Conservation (phyloP, 1,140 invertebrate species). For the Caenorhabditis brenneri region DNA sequence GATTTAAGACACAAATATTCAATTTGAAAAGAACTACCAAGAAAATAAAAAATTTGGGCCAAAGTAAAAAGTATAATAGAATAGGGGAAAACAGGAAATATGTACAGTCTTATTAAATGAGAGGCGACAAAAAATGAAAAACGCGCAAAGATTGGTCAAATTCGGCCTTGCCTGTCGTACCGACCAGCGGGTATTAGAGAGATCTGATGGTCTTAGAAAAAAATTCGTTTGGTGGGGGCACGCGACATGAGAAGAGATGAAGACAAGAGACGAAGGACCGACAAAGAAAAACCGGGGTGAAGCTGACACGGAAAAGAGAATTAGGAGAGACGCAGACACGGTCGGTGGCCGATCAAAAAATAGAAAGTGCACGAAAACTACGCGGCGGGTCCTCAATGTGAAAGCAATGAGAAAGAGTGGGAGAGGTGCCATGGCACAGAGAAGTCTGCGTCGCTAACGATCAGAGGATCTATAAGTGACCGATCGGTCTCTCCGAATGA, state of each 20-base stretch:
- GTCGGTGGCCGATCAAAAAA: constrained; percentile 7
- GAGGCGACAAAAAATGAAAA: background rate
- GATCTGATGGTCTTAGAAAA: constrained; percentile 12
- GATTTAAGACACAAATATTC: too few species aligned
- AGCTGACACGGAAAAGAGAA: background rate
- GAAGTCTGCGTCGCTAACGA: background rate
- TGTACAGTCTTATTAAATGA: background rate
- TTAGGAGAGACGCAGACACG: constrained; percentile 3
- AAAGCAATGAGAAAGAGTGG: background rate
- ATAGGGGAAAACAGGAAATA: too few species aligned
- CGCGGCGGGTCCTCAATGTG: constrained; percentile 1
- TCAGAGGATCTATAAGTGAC: background rate
- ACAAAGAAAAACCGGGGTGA: constrained; percentile 9
- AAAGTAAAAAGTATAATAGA: background rate
- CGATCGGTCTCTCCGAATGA: too few species aligned
- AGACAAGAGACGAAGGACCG: constrained; percentile 26
- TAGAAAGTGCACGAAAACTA: constrained; percentile 31
- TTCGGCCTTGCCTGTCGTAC: constrained; percentile 20
- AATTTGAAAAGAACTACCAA: too few species aligned
- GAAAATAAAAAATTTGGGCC: background rate
- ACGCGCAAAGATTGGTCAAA: constrained; percentile 31
- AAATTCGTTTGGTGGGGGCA: background rate
- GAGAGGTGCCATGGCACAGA: background rate
- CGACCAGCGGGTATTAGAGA: background rate
- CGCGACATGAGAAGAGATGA: background rate